These are phyloP conservation scores for Grammomys dolichurus DNA, from an alignment of 2,113 vertebrate genomes.

Conservation along the genomic window DNA sequence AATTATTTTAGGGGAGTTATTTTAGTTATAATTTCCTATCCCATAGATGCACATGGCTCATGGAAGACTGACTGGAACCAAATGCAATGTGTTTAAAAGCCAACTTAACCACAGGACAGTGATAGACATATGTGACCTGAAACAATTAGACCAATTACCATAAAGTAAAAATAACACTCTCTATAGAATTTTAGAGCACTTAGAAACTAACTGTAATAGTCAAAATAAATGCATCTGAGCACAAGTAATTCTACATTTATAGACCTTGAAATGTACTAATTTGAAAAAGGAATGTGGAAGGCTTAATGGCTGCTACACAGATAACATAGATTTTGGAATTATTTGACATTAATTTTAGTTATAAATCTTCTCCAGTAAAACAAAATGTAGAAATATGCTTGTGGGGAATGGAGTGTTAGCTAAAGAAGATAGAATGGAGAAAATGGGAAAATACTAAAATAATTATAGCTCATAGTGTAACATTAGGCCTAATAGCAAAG, in stretches of 20 bases:
- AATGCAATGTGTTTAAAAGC: background rate
- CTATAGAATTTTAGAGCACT: background rate
- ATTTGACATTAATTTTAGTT: background rate
- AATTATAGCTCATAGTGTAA: background rate
- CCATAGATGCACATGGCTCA: background rate
- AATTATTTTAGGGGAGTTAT: background rate
- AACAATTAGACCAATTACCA: background rate
- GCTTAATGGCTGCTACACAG: background rate
- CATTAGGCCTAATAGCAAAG: background rate
- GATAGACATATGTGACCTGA: background rate
- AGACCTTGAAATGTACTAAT: background rate
- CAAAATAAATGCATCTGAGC: background rate
- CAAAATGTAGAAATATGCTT: background rate
- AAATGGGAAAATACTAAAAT: background rate
- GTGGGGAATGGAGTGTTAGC: background rate
- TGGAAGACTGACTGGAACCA: background rate
- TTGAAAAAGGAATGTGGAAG: background rate
- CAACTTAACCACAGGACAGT: constrained; percentile 8
- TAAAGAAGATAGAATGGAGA: background rate
- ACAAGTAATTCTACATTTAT: background rate
- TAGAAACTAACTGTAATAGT: background rate
- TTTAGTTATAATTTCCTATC: background rate
- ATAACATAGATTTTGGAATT: background rate
- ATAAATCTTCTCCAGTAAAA: background rate
- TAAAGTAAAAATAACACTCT: constrained; percentile 26